Evolutionary conservation across 2,113 vertebrate species (phyloP), one percentile per base, ranked within the genome.

Genomic region (Cebidichthys violaceus): DNA sequence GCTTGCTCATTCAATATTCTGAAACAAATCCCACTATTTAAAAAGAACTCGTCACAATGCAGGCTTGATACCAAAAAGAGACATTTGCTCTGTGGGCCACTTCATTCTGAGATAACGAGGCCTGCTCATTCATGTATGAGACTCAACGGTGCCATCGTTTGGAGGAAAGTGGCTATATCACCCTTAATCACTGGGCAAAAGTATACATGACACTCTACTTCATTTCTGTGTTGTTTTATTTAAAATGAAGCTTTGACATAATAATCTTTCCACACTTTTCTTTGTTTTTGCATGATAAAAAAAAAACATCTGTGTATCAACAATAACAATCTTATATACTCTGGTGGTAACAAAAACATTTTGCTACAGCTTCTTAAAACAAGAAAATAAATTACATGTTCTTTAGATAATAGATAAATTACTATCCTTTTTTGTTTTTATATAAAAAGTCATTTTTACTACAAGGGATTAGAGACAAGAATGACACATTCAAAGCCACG

Each of bases 321-420:
- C 79, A 89, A 89, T 54, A 88, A 90, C 71, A 92, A 90, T 83
- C 75, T 89, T 62, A 92, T 90, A 92, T 90, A 90, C 81, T 92
- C 92, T 87, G 73, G 70, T 87, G 88, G 86, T 80, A 85, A 92
- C 74, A 93, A 91, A 82, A 68, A 81, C 17, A 83, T 76, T 81
- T 88, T 86, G 76, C 86, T 89, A 92, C 81, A 93, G 82, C 83
- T 90, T 86, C 79, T 87, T 86, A 86, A 79, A 90, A 91, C 77
- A 92, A 70, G 82, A 92, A 92, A 95, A 95, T 95, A 95, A 95
- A 95, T 95, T 95, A 95, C 86, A 89, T 79, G 89, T 89, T 88
- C 67, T 94, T 95, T 83, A 86, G 83, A 92, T 93, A 91, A 94
- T 86, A 93, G 92, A 95, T 95, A 95, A 95, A 95, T 95, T 93